Evolutionary conservation across 1,140 invertebrate species (phyloP).

Genomic region (Arctopsyche grandis): DNA sequence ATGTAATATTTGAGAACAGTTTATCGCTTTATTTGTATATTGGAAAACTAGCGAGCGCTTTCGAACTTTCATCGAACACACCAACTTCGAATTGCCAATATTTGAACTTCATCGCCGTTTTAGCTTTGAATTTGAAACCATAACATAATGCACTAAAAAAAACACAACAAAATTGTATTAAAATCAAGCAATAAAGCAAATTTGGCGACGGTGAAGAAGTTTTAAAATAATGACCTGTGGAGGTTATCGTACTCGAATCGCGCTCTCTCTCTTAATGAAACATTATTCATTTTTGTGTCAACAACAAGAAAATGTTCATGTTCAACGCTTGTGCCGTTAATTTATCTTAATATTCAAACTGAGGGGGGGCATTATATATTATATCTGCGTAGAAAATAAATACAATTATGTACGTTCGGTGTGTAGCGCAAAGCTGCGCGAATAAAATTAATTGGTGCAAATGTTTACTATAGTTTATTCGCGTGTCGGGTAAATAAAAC

Average conservation of each 20-base stretch:
- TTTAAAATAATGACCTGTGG: background rate
- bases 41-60: too few relatives aligned
- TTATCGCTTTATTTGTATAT: too few relatives aligned
- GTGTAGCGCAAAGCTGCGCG: background rate
- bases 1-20: too few relatives aligned
- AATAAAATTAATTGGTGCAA: slow-evolving; percentile 21
- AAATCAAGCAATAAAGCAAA: too few relatives aligned
- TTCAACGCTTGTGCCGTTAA: background rate
- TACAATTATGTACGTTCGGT: background rate
- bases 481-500: too few relatives aligned
- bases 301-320: slow-evolving; percentile 4
- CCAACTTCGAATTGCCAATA: too few relatives aligned
- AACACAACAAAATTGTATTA: too few relatives aligned
- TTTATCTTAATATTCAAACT: slow-evolving; percentile 4
- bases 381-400: slow-evolving; percentile 1
- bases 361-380: background rate
- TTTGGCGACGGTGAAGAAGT: too few relatives aligned
- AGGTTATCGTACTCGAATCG: background rate
- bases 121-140: too few relatives aligned
- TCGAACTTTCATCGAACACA: too few relatives aligned
- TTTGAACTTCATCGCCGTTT: too few relatives aligned
- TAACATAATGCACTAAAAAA: too few relatives aligned
- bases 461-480: background rate
- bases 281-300: slow-evolving; percentile 25
- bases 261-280: slow-evolving; percentile 13